phyloP scores from a whole-genome alignment of 2,888 invertebrate species.

The Tortrix viridana region DNA sequence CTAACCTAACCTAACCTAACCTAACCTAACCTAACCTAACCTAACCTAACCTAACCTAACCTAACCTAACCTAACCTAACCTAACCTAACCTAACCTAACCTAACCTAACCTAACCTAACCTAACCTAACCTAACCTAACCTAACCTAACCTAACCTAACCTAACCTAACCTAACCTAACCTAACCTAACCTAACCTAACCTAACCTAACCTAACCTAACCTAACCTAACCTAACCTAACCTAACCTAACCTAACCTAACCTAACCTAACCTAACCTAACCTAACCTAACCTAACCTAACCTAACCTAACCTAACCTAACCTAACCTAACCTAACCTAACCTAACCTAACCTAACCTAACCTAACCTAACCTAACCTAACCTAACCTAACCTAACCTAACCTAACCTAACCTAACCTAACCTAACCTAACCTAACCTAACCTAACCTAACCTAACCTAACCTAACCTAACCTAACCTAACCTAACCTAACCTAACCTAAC shows the following conservation, averaged over 20 bases:
- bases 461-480: conserved; percentile 14
- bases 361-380: conserved; percentile 11
- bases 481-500: conserved; percentile 18
- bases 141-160: too few relatives aligned
- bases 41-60: too few relatives aligned
- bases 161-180: too few relatives aligned
- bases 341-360: conserved; percentile 11
- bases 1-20: conserved; percentile 38
- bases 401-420: conserved; percentile 11
- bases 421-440: conserved; percentile 11
- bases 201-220: too few relatives aligned
- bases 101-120: too few relatives aligned
- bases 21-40: too few relatives aligned
- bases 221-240: too few relatives aligned
- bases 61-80: too few relatives aligned
- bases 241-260: too few relatives aligned
- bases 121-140: too few relatives aligned
- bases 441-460: conserved; percentile 11
- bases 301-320: conserved; percentile 11
- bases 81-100: too few relatives aligned
- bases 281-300: conserved; percentile 11
- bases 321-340: conserved; percentile 11
- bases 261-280: conserved; percentile 1
- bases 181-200: too few relatives aligned
- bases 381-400: conserved; percentile 11